These are phyloP conservation scores for Phlogophora meticulosa DNA, from an alignment of 2,888 invertebrate species.

Conservation along the genomic window DNA sequence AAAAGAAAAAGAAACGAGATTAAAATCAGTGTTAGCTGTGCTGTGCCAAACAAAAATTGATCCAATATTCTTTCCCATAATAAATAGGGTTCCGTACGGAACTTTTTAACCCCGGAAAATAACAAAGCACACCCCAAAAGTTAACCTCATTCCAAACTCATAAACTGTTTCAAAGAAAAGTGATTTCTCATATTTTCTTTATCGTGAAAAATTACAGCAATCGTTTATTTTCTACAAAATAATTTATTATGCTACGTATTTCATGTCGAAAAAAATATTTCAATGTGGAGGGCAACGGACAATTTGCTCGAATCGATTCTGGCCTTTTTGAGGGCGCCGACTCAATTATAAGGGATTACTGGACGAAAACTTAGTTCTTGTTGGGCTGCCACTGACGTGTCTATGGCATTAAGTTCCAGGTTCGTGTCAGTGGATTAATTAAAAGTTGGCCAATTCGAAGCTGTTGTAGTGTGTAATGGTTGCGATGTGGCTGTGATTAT, in stretches of 20 bases:
- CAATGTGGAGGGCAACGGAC: conserved; percentile 22
- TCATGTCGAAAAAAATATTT: conserved; percentile 43
- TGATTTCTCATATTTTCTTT: conserved; percentile 58
- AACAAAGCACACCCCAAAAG: conserved; percentile 25
- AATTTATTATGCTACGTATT: conserved; percentile 57
- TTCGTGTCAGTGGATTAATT: conserved; percentile 31
- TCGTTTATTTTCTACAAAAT: conserved; percentile 57
- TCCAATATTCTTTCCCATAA: conserved; percentile 3
- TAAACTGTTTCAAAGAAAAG: conserved; percentile 52
- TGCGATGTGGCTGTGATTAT: conserved; percentile 10
- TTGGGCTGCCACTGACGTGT: conserved; percentile 16
- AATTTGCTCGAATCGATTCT: conserved; percentile 50
- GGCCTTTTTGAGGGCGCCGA: conserved; percentile 21
- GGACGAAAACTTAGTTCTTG: conserved; percentile 51
- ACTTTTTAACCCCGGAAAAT: conserved; percentile 11
- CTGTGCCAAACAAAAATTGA: conserved; percentile 5
- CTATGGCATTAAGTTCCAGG: conserved; percentile 20
- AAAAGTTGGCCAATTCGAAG: conserved; percentile 31
- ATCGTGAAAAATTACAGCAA: conserved; percentile 51
- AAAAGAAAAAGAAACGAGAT: neutral
- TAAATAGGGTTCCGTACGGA: conserved; percentile 4
- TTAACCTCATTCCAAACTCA: conserved; percentile 43
- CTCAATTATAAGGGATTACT: conserved; percentile 57
- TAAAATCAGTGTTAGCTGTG: neutral
- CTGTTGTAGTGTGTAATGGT: conserved; percentile 18